Evolutionary conservation across 2,888 invertebrate species (phyloP).

Genomic region (Drosophila macrospina): DNA sequence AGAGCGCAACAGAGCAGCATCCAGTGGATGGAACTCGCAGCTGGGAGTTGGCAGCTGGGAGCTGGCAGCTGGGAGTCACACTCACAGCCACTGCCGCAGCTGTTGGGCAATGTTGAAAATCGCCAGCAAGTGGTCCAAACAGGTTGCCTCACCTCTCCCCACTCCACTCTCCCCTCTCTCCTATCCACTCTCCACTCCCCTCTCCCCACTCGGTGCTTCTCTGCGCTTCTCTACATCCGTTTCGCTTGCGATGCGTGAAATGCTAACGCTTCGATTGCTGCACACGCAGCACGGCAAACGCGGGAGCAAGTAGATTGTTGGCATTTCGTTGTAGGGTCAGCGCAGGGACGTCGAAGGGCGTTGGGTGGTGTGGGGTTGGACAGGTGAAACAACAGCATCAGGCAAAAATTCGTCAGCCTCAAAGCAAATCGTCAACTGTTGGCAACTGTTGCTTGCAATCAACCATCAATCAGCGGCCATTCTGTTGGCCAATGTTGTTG

Average conservation of each 20-base stretch:
- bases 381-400: constrained; percentile 2
- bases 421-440: constrained; percentile 11
- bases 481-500: not conserved
- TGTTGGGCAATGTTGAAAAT: constrained; percentile 6
- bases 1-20: not conserved
- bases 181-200: too few species aligned
- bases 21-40: not conserved
- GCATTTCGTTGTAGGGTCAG: not conserved
- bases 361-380: not conserved
- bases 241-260: constrained; percentile 43
- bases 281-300: constrained; percentile 9
- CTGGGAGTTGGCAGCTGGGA: too few species aligned
- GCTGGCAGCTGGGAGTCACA: too few species aligned
- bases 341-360: not conserved
- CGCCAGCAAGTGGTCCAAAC: constrained; percentile 10
- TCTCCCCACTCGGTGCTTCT: too few species aligned
- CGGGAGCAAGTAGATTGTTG: constrained; percentile 1
- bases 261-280: constrained; percentile 41
- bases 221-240: constrained; percentile 6
- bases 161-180: not conserved
- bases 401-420: not conserved
- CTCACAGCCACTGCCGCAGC: too few species aligned
- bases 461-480: constrained; percentile 16
- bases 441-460: constrained; percentile 41
- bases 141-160: not conserved